Evolutionary conservation across 1,140 invertebrate genomes (phyloP).

Genomic region (Plutomurus gul): DNA sequence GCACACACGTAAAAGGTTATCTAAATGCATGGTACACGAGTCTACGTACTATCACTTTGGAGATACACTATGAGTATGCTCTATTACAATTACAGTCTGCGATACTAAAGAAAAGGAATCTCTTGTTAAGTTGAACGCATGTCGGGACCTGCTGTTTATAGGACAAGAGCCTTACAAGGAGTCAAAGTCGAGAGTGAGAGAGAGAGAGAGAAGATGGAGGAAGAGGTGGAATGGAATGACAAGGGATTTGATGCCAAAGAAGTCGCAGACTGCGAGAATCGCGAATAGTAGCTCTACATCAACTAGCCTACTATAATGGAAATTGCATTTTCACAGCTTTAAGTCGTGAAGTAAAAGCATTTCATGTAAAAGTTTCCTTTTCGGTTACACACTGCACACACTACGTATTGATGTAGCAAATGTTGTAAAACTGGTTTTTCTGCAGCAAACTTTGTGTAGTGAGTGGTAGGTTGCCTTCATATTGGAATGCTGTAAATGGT

Average conservation of each 20-base stretch:
- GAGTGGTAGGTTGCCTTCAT: neutral
- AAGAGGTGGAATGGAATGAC: neutral
- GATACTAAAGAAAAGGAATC: too few relatives aligned
- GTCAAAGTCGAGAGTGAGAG: neutral
- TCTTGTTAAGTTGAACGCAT: too few relatives aligned
- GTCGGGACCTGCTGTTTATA: too few relatives aligned
- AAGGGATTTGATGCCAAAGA: neutral
- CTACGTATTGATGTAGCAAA: neutral
- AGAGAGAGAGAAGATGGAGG: constrained; percentile 3
- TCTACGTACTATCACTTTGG: too few relatives aligned
- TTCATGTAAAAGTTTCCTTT: constrained; percentile 1
- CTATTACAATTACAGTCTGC: too few relatives aligned
- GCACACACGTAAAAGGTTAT: neutral
- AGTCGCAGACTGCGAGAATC: neutral
- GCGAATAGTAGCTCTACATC: neutral
- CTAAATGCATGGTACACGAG: neutral
- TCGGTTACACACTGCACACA: neutral
- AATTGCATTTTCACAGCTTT: constrained; percentile 9
- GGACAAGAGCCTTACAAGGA: neutral
- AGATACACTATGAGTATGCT: neutral
- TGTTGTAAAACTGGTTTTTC: constrained; percentile 1
- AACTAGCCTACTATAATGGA: neutral
- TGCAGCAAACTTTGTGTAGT: neutral
- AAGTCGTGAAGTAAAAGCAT: constrained; percentile 1
- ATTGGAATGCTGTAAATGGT: neutral